A percentile compares a stretch with the other conserved stretches of the same genome.
Conservation (phyloP, 1,140 invertebrate genomes). For the Papilio xuthus region DNA sequence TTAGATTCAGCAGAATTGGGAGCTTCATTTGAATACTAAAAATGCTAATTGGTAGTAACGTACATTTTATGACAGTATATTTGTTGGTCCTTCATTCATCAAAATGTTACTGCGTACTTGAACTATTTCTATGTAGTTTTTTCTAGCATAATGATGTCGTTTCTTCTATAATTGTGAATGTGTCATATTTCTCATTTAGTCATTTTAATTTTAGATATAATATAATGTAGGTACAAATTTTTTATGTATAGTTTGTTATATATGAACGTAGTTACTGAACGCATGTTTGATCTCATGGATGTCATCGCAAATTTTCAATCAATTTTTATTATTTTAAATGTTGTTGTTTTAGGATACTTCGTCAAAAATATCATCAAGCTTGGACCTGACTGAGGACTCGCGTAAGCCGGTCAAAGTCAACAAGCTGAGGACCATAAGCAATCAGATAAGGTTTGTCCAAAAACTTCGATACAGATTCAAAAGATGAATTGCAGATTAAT, state of each 20-base stretch:
- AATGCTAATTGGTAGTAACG: neutral
- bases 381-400: conserved; percentile 75
- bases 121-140: neutral
- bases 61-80: neutral
- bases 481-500: too few species aligned
- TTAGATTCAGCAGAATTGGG: neutral
- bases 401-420: conserved; percentile 83
- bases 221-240: neutral
- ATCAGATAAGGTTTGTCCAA: conserved; percentile 84
- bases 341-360: conserved; percentile 76
- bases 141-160: neutral
- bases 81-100: neutral
- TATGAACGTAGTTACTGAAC: neutral
- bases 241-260: neutral
- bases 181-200: neutral
- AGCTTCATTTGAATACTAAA: neutral
- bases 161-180: neutral
- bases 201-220: too few species aligned
- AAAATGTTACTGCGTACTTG: too few species aligned
- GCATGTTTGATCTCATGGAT: neutral
- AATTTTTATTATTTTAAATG: neutral
- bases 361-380: conserved; percentile 78
- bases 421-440: conserved; percentile 85
- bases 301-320: neutral
- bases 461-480: too few species aligned